Evolutionary conservation across 2,797 vertebrate species (phyloP).

Genomic region (Mormyrus proboscirostris): DNA sequence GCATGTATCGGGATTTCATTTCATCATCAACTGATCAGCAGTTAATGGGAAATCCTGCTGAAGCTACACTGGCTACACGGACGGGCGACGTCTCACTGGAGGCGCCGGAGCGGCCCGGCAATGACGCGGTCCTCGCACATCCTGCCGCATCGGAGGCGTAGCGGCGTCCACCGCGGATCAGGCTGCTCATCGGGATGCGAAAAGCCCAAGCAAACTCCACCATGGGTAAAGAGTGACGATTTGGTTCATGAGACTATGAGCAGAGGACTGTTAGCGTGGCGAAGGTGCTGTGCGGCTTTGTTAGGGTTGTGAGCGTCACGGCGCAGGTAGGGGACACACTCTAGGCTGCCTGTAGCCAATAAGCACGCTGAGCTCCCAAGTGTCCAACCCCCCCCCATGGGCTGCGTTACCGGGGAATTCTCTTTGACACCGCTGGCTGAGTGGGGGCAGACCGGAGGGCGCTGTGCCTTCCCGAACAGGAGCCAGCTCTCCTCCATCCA

Average conservation of each 20-base stretch:
- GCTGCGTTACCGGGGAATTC: neutral
- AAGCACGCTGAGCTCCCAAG: neutral
- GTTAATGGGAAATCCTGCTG: slow-evolving; percentile 41
- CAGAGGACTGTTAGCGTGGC: neutral
- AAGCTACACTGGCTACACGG: slow-evolving; percentile 18
- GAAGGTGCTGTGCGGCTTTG: neutral
- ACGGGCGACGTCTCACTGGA: neutral
- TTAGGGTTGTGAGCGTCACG: neutral
- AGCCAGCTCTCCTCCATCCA: neutral
- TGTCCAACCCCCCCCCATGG: neutral
- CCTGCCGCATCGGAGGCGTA: neutral
- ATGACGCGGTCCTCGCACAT: neutral
- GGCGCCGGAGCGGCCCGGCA: neutral
- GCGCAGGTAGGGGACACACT: neutral
- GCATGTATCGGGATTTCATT: slow-evolving; percentile 46
- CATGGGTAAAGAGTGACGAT: no score
- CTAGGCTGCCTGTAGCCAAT: neutral
- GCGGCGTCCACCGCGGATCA: neutral
- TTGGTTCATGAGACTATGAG: neutral
- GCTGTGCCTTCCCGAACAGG: neutral
- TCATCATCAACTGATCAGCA: slow-evolving; percentile 38
- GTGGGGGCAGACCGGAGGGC: neutral
- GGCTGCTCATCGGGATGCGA: neutral
- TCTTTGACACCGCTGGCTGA: neutral
- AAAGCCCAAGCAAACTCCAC: neutral